A percentile compares a stretch with the other conserved stretches of the same genome.
Evolutionary conservation across 2,888 invertebrate genomes (phyloP).

Genomic region (Celastrina argiolus): DNA sequence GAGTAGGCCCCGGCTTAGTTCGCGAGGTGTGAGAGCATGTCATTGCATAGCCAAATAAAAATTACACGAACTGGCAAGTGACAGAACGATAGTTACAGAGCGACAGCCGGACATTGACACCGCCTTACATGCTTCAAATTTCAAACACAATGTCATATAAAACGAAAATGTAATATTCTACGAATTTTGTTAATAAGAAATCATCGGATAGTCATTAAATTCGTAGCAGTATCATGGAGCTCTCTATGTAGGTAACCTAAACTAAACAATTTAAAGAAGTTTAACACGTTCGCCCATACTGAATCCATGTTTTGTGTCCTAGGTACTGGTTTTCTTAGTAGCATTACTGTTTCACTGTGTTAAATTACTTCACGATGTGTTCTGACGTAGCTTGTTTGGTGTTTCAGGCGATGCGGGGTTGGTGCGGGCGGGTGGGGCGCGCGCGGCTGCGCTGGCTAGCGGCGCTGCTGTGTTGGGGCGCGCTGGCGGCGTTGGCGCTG

Average conservation of each 20-base stretch:
- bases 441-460: constrained; percentile 60
- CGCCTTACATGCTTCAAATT: too few species aligned
- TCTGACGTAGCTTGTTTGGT: constrained; percentile 22
- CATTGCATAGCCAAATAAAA: neutral
- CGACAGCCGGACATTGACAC: neutral
- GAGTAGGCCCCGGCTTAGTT: too few species aligned
- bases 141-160: neutral
- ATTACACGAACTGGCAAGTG: neutral
- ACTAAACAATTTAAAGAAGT: too few species aligned
- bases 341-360: neutral
- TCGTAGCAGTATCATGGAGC: neutral
- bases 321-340: too few species aligned
- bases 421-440: constrained; percentile 54
- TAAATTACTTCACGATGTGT: neutral
- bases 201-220: neutral
- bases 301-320: too few species aligned
- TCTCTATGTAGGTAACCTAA: neutral
- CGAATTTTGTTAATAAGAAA: too few species aligned
- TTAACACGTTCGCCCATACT: too few species aligned
- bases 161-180: too few species aligned
- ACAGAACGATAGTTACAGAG: neutral
- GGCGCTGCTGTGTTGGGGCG: constrained; percentile 63
- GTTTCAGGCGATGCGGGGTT: constrained; percentile 61
- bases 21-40: too few species aligned
- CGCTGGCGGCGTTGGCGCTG: constrained; percentile 56